Percentiles rank a stretch among this genome's conserved stretches.
phyloP scores from a whole-genome alignment of 2,888 invertebrate species.

The Galerucella pusilla region DNA sequence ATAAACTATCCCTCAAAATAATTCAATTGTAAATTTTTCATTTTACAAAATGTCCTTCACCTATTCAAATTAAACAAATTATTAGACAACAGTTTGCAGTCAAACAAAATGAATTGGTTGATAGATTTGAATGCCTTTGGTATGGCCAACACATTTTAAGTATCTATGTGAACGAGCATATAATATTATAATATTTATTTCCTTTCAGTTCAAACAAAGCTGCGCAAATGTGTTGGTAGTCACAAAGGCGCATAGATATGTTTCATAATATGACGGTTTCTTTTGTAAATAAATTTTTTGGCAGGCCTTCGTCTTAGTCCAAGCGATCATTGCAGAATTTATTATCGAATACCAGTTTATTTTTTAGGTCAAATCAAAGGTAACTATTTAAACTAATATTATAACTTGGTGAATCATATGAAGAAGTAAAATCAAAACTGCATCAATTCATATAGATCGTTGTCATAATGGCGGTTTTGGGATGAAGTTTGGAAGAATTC shows the following conservation, averaged over 20 bases:
- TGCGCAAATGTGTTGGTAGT: constrained; percentile 29
- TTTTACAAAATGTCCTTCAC: too few relatives aligned
- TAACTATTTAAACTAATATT: too few relatives aligned
- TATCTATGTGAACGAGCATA: constrained; percentile 21
- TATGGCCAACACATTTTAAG: constrained; percentile 10
- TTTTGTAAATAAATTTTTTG: constrained; percentile 22
- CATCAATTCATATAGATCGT: too few relatives aligned
- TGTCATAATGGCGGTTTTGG: too few relatives aligned
- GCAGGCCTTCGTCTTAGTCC: constrained; percentile 2
- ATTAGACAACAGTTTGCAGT: too few relatives aligned
- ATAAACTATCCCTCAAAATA: too few relatives aligned
- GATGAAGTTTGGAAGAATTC: too few relatives aligned
- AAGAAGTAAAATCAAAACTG: too few relatives aligned
- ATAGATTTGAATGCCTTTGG: constrained; percentile 29
- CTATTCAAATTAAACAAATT: too few relatives aligned
- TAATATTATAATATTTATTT: constrained; percentile 1
- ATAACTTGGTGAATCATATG: too few relatives aligned
- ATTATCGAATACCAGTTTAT: neutral
- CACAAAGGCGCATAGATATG: constrained; percentile 47
- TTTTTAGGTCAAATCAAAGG: too few relatives aligned
- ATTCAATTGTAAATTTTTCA: too few relatives aligned
- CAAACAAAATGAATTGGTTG: neutral
- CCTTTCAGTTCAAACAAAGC: constrained; percentile 23
- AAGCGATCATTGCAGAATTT: constrained; percentile 3
- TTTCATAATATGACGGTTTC: constrained; percentile 46